Evolutionary conservation across 2,888 invertebrate species (phyloP).

Genomic region (Orthosia gracilis): DNA sequence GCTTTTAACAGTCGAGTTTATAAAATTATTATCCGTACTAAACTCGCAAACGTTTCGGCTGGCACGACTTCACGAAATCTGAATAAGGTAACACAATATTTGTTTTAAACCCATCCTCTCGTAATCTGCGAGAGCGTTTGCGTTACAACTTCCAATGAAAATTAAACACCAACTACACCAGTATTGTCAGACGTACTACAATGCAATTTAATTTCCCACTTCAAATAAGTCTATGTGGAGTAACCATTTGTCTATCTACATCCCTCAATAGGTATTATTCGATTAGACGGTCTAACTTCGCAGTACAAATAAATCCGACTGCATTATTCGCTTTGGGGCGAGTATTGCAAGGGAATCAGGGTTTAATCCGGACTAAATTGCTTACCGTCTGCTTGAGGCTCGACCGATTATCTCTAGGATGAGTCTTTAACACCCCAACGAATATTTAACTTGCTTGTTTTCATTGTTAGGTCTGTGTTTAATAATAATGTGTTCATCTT

Average conservation of each 20-base stretch:
- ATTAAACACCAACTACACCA: constrained; percentile 51
- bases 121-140: constrained; percentile 43
- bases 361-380: constrained; percentile 80
- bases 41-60: constrained; percentile 37
- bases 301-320: constrained; percentile 79
- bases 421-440: constrained; percentile 69
- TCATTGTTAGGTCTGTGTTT: constrained; percentile 39
- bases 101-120: constrained; percentile 45
- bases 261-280: constrained; percentile 77
- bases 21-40: constrained; percentile 38
- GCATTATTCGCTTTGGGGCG: constrained; percentile 78
- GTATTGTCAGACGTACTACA: constrained; percentile 50
- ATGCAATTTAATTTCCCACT: constrained; percentile 69
- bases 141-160: constrained; percentile 48
- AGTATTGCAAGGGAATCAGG: constrained; percentile 77
- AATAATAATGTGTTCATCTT: constrained; percentile 23
- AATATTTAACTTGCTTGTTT: constrained; percentile 74
- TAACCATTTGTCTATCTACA: constrained; percentile 62
- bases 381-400: constrained; percentile 76
- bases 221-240: constrained; percentile 51
- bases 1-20: constrained; percentile 35
- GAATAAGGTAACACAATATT: constrained; percentile 56
- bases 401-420: constrained; percentile 72
- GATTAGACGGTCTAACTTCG: constrained; percentile 76
- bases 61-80: constrained; percentile 40